Percentiles rank a stretch among this genome's conserved stretches.
phyloP scores from a whole-genome alignment of 2,113 vertebrate genomes.

The Orycteropus afer region DNA sequence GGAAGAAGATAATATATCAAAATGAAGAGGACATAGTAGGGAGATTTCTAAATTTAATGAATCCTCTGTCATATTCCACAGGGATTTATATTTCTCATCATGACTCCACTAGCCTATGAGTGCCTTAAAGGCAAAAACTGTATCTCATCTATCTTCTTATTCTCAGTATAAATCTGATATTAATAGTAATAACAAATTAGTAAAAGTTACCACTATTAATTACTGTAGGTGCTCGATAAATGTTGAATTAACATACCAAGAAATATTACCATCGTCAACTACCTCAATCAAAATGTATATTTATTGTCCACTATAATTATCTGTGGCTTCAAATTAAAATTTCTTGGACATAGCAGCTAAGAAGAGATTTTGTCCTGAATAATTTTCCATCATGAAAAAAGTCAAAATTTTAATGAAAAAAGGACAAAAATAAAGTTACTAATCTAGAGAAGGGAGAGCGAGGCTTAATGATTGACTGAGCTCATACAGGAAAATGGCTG shows the following conservation, averaged over 20 bases:
- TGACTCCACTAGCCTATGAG: background rate
- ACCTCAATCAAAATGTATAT: background rate
- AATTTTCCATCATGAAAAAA: slow-evolving; percentile 27
- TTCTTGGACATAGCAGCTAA: slow-evolving; percentile 1
- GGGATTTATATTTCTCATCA: background rate
- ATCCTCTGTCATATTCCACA: background rate
- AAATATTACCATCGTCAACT: background rate
- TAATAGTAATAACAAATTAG: slow-evolving; percentile 19
- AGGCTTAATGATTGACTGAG: background rate
- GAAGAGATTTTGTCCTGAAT: slow-evolving; percentile 24
- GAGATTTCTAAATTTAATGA: slow-evolving; percentile 19
- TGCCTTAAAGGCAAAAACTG: slow-evolving; percentile 8
- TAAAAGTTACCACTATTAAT: slow-evolving; percentile 40
- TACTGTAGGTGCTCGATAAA: background rate
- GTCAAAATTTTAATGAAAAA: slow-evolving; percentile 45
- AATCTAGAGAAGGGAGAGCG: background rate
- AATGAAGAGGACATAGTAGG: background rate
- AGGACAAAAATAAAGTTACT: slow-evolving; percentile 18
- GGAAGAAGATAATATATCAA: background rate
- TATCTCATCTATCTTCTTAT: slow-evolving; percentile 35
- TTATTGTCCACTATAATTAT: background rate
- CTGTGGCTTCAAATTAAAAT: slow-evolving; percentile 52
- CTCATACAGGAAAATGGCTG: background rate
- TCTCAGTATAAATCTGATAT: slow-evolving; percentile 21
- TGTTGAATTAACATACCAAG: background rate